phyloP scores from a whole-genome alignment of 2,113 vertebrate species.

The Aleadryas rufinucha region DNA sequence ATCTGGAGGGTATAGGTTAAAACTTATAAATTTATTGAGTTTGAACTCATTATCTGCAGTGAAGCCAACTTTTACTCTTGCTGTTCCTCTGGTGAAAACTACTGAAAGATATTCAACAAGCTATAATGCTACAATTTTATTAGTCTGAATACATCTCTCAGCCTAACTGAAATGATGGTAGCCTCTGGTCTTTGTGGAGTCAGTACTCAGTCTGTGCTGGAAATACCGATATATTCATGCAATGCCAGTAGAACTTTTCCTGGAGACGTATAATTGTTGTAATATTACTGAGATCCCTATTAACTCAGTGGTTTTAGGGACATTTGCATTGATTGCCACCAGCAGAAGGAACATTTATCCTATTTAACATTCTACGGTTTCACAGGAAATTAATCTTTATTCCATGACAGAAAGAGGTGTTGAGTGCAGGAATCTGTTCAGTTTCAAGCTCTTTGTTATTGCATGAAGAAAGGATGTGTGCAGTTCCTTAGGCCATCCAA shows the following conservation, averaged over 20 bases:
- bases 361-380: not conserved
- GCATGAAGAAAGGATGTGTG: not conserved
- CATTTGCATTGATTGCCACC: not conserved
- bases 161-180: not conserved
- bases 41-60: not conserved
- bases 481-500: not conserved
- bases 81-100: not conserved
- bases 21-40: not conserved
- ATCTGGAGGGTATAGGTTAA: not conserved
- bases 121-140: not conserved
- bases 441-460: not conserved
- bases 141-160: not conserved
- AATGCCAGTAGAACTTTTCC: not conserved
- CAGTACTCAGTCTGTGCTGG: not conserved
- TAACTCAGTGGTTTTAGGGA: not conserved
- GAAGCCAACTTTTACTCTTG: not conserved
- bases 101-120: not conserved
- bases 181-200: not conserved
- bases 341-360: not conserved
- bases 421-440: not conserved
- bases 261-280: not conserved
- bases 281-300: not conserved
- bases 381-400: not conserved
- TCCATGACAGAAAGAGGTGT: not conserved
- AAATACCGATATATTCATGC: fast-evolving